Evolutionary conservation across 1,140 invertebrate genomes (phyloP).

Genomic region (Solen grandis): DNA sequence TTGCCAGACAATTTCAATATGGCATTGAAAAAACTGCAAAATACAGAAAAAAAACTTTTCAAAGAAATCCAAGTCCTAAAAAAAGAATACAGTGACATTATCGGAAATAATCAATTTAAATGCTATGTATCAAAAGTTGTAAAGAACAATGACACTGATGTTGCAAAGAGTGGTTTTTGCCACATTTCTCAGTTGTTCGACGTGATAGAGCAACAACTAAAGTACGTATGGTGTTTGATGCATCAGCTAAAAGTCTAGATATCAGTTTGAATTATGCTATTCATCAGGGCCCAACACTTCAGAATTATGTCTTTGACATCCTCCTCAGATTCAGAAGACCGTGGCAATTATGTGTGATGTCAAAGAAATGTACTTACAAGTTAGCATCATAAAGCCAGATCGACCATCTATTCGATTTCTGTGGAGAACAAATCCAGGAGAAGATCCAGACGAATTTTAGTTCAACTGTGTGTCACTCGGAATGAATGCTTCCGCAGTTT

Average conservation of each 20-base stretch:
- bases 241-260: conserved; percentile 27
- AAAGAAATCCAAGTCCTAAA: not conserved
- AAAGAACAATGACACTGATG: not conserved
- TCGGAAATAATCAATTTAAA: not conserved
- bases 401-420: conserved; percentile 39
- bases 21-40: conserved; percentile 10
- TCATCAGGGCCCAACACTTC: conserved; percentile 75
- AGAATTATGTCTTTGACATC: conserved; percentile 65
- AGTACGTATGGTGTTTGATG: conserved; percentile 51
- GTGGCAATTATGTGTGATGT: conserved; percentile 61
- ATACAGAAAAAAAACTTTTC: conserved; percentile 34
- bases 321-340: conserved; percentile 60
- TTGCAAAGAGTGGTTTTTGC: conserved; percentile 44
- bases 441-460: conserved; percentile 1
- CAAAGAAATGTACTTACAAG: conserved; percentile 50
- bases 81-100: conserved; percentile 7
- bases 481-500: conserved; percentile 40
- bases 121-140: conserved; percentile 1
- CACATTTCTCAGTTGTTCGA: conserved; percentile 47
- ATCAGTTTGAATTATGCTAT: conserved; percentile 54
- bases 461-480: conserved; percentile 41
- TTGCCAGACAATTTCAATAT: conserved; percentile 20
- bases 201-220: conserved; percentile 47
- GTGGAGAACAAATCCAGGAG: conserved; percentile 3
- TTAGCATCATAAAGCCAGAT: conserved; percentile 19